These are phyloP conservation scores for Ips nitidus DNA, from an alignment of 1,140 invertebrate species.

Conservation along the genomic window DNA sequence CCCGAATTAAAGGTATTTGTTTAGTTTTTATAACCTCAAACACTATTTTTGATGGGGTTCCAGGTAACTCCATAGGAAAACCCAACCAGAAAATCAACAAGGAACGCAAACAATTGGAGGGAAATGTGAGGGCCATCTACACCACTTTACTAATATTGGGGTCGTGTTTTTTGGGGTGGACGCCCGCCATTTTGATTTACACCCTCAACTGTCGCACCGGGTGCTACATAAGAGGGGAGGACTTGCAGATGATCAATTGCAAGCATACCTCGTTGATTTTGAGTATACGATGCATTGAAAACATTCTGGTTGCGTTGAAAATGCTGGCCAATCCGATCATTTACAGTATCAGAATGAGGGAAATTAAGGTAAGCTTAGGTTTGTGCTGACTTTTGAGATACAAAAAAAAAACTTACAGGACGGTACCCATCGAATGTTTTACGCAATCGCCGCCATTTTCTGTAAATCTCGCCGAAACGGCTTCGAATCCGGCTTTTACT, in stretches of 20 bases:
- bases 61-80: constrained; percentile 16
- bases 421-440: constrained; percentile 38
- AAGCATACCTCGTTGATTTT: constrained; percentile 44
- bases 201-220: constrained; percentile 60
- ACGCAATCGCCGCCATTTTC: constrained; percentile 31
- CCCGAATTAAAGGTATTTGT: constrained; percentile 33
- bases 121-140: constrained; percentile 65
- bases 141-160: constrained; percentile 71
- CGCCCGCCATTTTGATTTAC: constrained; percentile 62
- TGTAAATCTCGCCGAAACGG: constrained; percentile 31
- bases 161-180: constrained; percentile 66
- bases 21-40: not conserved
- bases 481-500: constrained; percentile 27
- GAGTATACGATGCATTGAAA: constrained; percentile 45
- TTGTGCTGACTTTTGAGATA: not conserved
- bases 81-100: constrained; percentile 37
- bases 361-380: constrained; percentile 58
- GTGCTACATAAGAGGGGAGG: constrained; percentile 42
- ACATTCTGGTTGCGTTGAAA: constrained; percentile 64
- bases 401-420: constrained; percentile 28
- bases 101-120: constrained; percentile 49
- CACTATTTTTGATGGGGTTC: too few species aligned
- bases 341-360: constrained; percentile 67
- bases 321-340: constrained; percentile 69
- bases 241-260: constrained; percentile 33